phyloP scores from a whole-genome alignment of 2,113 vertebrate species.

The Gymnogyps californianus region DNA sequence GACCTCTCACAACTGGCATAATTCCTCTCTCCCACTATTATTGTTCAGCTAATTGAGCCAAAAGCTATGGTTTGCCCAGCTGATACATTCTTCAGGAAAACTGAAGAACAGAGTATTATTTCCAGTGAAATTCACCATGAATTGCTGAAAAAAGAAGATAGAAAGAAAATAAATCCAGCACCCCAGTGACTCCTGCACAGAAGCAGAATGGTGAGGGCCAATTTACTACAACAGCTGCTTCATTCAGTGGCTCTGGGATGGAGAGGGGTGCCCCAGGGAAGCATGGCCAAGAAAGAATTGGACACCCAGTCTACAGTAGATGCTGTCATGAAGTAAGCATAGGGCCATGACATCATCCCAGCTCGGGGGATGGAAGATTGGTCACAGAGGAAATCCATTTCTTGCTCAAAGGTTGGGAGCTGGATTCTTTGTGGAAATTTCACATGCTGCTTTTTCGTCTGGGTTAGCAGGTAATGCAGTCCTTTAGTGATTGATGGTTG shows the following conservation, averaged over 20 bases:
- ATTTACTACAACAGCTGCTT: background rate
- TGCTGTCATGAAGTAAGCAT: background rate
- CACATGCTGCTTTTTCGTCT: background rate
- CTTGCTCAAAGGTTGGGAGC: background rate
- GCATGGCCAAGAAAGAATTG: background rate
- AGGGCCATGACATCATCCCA: background rate
- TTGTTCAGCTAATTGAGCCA: background rate
- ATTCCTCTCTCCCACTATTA: background rate
- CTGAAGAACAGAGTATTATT: background rate
- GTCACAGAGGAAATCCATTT: background rate
- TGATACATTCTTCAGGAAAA: background rate
- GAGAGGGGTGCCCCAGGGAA: background rate
- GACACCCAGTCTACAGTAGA: background rate
- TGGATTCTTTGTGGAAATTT: background rate
- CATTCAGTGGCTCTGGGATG: background rate
- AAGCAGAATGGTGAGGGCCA: background rate
- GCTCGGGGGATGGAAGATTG: background rate
- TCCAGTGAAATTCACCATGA: background rate
- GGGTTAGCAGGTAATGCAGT: background rate
- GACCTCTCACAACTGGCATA: background rate
- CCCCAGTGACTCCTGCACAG: background rate
- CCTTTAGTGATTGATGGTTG: conserved; percentile 40
- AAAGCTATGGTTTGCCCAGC: background rate
- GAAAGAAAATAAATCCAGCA: background rate
- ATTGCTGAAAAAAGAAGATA: background rate